Evolutionary conservation across 2,797 vertebrate species (phyloP).

Genomic region (Xenops minutus): DNA sequence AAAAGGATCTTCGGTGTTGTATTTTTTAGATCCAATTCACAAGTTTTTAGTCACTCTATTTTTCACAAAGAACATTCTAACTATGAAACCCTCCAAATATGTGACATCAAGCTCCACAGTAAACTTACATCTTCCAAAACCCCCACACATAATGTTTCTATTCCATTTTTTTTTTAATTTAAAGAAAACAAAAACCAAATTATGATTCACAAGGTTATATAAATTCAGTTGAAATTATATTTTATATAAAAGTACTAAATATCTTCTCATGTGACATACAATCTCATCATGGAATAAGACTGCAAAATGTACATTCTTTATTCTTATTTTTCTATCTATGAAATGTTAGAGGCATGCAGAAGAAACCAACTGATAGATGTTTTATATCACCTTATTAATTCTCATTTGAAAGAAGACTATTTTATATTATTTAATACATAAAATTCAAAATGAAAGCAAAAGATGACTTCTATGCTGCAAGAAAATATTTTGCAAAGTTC

Average conservation of each 20-base stretch:
- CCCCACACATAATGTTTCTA: background rate
- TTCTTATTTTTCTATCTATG: background rate
- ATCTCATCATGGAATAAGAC: background rate
- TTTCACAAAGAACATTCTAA: background rate
- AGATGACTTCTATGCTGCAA: background rate
- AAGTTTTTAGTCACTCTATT: background rate
- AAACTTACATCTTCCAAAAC: background rate
- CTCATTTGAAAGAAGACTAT: background rate
- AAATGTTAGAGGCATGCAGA: background rate
- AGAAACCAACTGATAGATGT: background rate
- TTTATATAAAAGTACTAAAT: background rate
- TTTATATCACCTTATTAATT: background rate
- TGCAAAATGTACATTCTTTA: background rate
- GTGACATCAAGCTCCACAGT: background rate
- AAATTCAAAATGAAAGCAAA: background rate
- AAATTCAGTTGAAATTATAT: background rate
- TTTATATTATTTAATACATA: background rate
- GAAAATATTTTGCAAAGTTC: background rate
- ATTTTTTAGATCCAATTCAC: background rate
- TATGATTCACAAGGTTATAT: background rate
- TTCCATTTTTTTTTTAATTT: background rate
- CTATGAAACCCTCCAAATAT: background rate
- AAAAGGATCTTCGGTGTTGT: background rate
- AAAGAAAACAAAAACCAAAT: background rate
- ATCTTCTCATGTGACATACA: background rate